Evolutionary conservation across 2,113 vertebrate genomes (phyloP).

Genomic region (Heterotilapia buettikoferi): DNA sequence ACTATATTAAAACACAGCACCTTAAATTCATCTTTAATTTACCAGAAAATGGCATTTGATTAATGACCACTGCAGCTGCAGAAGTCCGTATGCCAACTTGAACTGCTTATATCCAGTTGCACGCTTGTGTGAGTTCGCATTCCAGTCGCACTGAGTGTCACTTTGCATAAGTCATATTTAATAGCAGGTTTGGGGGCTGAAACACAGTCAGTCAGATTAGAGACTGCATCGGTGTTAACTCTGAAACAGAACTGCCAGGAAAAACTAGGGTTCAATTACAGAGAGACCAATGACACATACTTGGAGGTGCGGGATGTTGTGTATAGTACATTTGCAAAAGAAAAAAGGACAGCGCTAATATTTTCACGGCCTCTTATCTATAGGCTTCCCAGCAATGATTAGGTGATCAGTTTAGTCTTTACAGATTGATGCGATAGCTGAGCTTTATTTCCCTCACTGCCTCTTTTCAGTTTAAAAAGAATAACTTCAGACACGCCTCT

Average conservation of each 20-base stretch:
- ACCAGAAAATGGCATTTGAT: slow-evolving; percentile 7
- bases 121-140: background rate
- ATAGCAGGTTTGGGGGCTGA: background rate
- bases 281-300: background rate
- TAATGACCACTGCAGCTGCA: slow-evolving; percentile 5
- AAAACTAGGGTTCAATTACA: background rate
- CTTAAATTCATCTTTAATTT: slow-evolving; percentile 18
- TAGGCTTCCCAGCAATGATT: background rate
- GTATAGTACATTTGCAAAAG: background rate
- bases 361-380: background rate
- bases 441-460: background rate
- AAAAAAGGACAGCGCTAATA: background rate
- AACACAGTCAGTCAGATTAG: background rate
- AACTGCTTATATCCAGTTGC: background rate
- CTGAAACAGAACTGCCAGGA: background rate
- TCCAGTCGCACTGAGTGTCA: background rate
- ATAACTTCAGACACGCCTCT: background rate
- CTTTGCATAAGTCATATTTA: slow-evolving; percentile 27
- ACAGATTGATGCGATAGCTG: background rate
- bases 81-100: background rate
- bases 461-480: background rate
- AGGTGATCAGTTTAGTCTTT: background rate
- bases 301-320: background rate
- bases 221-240: background rate
- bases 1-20: background rate